Percentiles rank a stretch among this genome's conserved stretches.
Conservation (phyloP, 2,888 invertebrate genomes). For the Phyllotreta striolata region DNA sequence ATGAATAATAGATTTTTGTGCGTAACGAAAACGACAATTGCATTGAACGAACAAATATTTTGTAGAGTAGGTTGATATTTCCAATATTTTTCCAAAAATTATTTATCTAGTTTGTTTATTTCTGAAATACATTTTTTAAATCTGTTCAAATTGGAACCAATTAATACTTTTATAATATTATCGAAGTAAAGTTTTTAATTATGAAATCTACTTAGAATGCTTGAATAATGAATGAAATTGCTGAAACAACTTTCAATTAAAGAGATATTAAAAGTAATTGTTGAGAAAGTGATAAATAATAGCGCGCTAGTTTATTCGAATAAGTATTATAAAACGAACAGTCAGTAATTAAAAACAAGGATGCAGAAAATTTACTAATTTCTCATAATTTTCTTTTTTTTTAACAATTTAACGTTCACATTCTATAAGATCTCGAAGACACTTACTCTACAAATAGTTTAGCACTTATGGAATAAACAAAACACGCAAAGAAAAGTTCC, state of each 20-base stretch:
- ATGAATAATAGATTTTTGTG: slow-evolving; percentile 1
- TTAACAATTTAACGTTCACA: neutral
- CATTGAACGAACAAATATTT: too few relatives aligned
- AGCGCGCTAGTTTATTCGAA: slow-evolving; percentile 6
- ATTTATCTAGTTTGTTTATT: too few relatives aligned
- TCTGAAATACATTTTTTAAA: too few relatives aligned
- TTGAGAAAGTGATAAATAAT: slow-evolving; percentile 26
- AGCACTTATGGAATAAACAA: neutral
- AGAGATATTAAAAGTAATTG: slow-evolving; percentile 19
- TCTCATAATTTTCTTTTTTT: slow-evolving; percentile 15
- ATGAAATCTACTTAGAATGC: slow-evolving; percentile 39
- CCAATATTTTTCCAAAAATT: too few relatives aligned
- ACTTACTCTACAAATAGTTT: neutral
- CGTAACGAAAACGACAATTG: neutral
- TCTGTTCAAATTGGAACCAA: too few relatives aligned
- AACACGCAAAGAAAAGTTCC: neutral
- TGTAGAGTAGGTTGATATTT: too few relatives aligned
- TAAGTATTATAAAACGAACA: too few relatives aligned
- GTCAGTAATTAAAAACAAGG: slow-evolving; percentile 12
- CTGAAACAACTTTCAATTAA: slow-evolving; percentile 9
- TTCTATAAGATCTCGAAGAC: too few relatives aligned
- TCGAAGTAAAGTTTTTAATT: too few relatives aligned
- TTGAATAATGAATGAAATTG: slow-evolving; percentile 1
- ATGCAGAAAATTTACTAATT: slow-evolving; percentile 24
- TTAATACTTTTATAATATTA: too few relatives aligned